phyloP scores from a whole-genome alignment of 2,888 invertebrate genomes.

The Thysanoteuthis rhombus region DNA sequence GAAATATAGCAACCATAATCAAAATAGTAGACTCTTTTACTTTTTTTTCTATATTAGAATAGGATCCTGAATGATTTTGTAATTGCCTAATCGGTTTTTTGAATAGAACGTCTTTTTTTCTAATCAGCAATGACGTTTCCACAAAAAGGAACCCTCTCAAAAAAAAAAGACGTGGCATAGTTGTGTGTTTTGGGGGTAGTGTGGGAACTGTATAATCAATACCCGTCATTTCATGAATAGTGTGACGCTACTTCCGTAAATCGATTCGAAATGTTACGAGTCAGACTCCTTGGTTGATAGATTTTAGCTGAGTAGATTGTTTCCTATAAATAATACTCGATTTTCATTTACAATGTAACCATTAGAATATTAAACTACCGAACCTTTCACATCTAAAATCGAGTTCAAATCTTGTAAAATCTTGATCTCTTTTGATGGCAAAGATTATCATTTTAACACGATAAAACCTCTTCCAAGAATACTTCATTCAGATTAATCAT shows the following conservation, averaged over 20 bases:
- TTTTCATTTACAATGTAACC: not conserved
- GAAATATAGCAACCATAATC: too few relatives aligned
- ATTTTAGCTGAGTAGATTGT: not conserved
- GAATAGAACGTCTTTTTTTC: not conserved
- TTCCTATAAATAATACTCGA: not conserved
- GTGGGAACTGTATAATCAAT: not conserved
- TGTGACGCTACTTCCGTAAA: not conserved
- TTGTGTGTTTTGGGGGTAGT: not conserved
- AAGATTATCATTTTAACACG: too few relatives aligned
- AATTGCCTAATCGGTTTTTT: not conserved
- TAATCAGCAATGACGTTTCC: not conserved
- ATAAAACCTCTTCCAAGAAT: too few relatives aligned
- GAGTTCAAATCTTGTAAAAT: too few relatives aligned
- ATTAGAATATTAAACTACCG: too few relatives aligned
- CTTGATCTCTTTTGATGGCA: too few relatives aligned
- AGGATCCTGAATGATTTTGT: not conserved
- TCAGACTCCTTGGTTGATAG: not conserved
- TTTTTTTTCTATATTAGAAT: not conserved
- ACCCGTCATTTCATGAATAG: not conserved
- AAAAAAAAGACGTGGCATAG: not conserved
- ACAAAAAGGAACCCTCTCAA: not conserved
- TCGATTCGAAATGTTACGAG: not conserved
- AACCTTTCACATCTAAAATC: too few relatives aligned
- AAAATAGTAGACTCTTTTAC: too few relatives aligned
- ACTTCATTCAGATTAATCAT: too few relatives aligned